Base-by-base conservation (phyloP, 2,797 vertebrate genomes). In the Scarus forsteni region DNA sequence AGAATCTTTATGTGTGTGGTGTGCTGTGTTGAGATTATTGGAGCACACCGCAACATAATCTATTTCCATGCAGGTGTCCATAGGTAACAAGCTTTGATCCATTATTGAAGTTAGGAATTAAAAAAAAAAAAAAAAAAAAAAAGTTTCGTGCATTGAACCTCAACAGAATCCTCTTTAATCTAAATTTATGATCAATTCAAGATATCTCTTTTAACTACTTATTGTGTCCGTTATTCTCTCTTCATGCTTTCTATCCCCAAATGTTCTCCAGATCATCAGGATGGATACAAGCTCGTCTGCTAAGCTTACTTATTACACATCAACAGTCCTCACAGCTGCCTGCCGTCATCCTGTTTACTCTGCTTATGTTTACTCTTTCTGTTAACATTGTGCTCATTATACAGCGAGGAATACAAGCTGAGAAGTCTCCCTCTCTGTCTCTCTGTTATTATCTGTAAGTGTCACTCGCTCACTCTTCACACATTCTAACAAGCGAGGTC, bases 351-450 rank as follows among this genome's bases (percentile, higher is more conserved):
- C 64, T 84, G 77, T 78, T 85, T 61, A 79, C 69, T 56, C 80
- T 77, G 71, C 78, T 64, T 71, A 54, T 88, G 85, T 88, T 89
- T 90, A 85, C 77, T 66, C 66, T 76, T 62, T 78, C 67, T 86
- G 77, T 85, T 86, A 83, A 86, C 84, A 81, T 84, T 73, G 88
- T 77, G 70, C 75, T 92, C 88, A 90, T 89, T 85, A 85, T 81
- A 59, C 68, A 42, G 70, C 54, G 49, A 51, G 36, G 70, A 73
- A 86, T 83, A 81, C 77, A 80, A 76, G 57, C 74, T 27, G 61
- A 76, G 73, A 78, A 68, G 57, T 61, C 58, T 70, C 43, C 42
- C 49, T 39, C 19, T 51, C 16, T 51, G 18, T 43, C 34, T 14
- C 43, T 45, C 13, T 45, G 10, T 55, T 53, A 35, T 18, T 62